Conservation (phyloP, 2,113 vertebrate genomes). For the Baryphthengus martii region DNA sequence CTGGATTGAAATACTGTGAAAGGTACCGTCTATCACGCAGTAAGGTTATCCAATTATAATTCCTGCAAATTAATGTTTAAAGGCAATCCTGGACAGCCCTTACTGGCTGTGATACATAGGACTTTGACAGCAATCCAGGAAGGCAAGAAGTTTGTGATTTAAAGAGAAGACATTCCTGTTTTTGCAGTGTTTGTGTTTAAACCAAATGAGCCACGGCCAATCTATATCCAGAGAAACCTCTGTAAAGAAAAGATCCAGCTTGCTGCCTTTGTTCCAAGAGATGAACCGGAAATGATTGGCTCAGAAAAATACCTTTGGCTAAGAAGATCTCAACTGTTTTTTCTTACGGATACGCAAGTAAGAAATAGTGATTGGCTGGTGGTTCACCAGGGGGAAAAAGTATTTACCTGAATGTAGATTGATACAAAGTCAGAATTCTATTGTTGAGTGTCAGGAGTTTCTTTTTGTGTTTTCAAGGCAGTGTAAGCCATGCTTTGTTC, state of each 20-base stretch:
- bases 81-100: not conserved
- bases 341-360: slow-evolving; percentile 86
- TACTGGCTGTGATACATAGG: not conserved
- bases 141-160: not conserved
- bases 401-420: not conserved
- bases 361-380: not conserved
- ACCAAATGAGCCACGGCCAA: slow-evolving; percentile 84
- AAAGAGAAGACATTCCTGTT: not conserved
- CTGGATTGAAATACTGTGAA: not conserved
- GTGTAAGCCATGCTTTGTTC: not conserved
- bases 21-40: not conserved
- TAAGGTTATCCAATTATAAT: not conserved
- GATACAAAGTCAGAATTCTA: not conserved
- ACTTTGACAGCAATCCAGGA: not conserved
- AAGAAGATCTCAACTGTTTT: slow-evolving; percentile 87
- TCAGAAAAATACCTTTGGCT: slow-evolving; percentile 88
- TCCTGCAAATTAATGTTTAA: not conserved
- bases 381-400: not conserved
- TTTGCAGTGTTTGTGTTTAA: slow-evolving; percentile 92
- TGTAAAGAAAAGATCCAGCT: slow-evolving; percentile 80
- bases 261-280: slow-evolving; percentile 87
- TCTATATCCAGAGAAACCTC: slow-evolving; percentile 85
- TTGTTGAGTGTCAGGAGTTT: not conserved
- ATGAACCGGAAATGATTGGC: slow-evolving; percentile 75
- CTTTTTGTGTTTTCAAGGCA: not conserved